These are phyloP conservation scores for Petaurus breviceps DNA, from an alignment of 2,113 vertebrate genomes.

Conservation along the genomic window DNA sequence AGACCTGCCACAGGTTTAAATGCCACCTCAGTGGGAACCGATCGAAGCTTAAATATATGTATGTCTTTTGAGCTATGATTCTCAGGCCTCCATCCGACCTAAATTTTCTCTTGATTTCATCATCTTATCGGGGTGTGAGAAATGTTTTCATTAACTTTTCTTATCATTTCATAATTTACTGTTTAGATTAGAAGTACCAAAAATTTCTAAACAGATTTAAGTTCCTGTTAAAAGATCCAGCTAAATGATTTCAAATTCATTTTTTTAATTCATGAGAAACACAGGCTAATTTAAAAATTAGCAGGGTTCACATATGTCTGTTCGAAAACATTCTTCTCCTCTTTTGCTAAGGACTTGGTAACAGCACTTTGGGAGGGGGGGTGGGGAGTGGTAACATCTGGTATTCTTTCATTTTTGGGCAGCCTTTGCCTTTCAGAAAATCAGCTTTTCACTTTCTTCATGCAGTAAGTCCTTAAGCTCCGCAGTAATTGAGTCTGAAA, in stretches of 20 bases:
- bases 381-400: constrained; percentile 77
- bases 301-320: constrained; percentile 68
- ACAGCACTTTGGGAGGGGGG: constrained; percentile 57
- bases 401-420: constrained; percentile 79
- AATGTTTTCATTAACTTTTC: background rate
- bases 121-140: background rate
- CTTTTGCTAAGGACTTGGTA: constrained; percentile 70
- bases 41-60: background rate
- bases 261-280: constrained; percentile 65
- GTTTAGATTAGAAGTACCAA: constrained; percentile 14
- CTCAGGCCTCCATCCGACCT: background rate
- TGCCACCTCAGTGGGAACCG: background rate
- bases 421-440: constrained; percentile 70
- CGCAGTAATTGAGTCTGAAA: constrained; percentile 71
- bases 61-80: background rate
- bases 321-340: constrained; percentile 26
- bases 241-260: constrained; percentile 53
- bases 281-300: constrained; percentile 66
- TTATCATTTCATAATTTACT: background rate
- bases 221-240: constrained; percentile 41
- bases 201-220: background rate
- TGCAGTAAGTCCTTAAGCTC: constrained; percentile 51
- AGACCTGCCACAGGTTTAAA: background rate
- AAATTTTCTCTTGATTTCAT: constrained; percentile 14
- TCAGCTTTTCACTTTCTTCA: constrained; percentile 73